Percentiles rank a stretch among this genome's conserved stretches.
Evolutionary conservation across 2,797 vertebrate species (phyloP).

Genomic region (Sardinella longiceps): DNA sequence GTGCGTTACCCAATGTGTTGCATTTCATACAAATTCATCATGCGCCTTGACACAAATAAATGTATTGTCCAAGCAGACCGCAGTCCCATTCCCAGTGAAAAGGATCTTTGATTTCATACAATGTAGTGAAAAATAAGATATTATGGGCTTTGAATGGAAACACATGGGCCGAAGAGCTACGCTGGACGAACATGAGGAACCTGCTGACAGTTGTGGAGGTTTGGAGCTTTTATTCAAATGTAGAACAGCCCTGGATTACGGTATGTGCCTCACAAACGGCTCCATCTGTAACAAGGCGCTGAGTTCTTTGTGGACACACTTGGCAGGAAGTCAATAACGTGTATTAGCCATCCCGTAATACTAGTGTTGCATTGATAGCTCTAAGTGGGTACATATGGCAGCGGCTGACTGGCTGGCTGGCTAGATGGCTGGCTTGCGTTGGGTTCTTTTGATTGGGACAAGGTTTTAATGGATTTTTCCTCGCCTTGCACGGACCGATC

Average conservation of each 20-base stretch:
- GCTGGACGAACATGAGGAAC: slow-evolving; percentile 55
- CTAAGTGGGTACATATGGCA: slow-evolving; percentile 78
- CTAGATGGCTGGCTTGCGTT: not conserved
- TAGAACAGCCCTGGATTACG: slow-evolving; percentile 53
- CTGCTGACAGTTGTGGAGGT: slow-evolving; percentile 63
- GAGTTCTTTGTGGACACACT: slow-evolving; percentile 74
- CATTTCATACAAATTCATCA: slow-evolving; percentile 50
- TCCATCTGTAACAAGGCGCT: slow-evolving; percentile 61
- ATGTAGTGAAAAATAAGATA: slow-evolving; percentile 46
- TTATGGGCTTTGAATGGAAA: slow-evolving; percentile 65
- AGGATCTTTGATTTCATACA: slow-evolving; percentile 64
- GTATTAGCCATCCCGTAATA: slow-evolving; percentile 71
- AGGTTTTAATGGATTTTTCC: slow-evolving; percentile 73
- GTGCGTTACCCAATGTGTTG: slow-evolving; percentile 52
- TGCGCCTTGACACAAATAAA: slow-evolving; percentile 23
- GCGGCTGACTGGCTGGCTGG: not conserved
- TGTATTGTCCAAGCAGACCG: slow-evolving; percentile 47
- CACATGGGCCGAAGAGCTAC: slow-evolving; percentile 60
- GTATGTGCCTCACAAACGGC: slow-evolving; percentile 22
- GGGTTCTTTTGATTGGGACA: not conserved
- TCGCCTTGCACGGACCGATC: slow-evolving; percentile 68
- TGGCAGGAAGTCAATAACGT: slow-evolving; percentile 81
- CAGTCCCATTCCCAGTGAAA: slow-evolving; percentile 59
- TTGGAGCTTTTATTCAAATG: slow-evolving; percentile 55
- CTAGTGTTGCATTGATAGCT: slow-evolving; percentile 70